These are phyloP conservation scores for Periophthalmus magnuspinnatus DNA, from an alignment of 2,797 vertebrate genomes.

Conservation along the genomic window DNA sequence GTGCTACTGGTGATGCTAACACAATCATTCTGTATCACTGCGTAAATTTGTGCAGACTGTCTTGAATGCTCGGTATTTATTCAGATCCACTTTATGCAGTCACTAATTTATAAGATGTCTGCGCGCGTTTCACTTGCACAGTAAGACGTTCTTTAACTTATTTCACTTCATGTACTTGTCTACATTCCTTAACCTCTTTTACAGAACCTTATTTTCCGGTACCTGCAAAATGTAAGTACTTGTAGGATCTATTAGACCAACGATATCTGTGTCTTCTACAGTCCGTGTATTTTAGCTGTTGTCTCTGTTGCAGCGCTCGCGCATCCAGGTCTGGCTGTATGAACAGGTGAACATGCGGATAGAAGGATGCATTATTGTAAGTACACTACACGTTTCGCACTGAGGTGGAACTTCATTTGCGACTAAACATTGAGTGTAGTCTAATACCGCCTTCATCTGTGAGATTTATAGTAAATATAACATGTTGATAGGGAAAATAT, in stretches of 20 bases:
- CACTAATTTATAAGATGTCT: no score
- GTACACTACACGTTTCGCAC: conserved; percentile 62
- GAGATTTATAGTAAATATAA: no score
- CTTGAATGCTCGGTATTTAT: background rate
- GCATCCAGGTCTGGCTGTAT: conserved; percentile 97
- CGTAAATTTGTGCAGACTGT: background rate
- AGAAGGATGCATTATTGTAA: conserved; percentile 98
- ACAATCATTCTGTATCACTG: background rate
- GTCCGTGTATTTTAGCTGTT: background rate
- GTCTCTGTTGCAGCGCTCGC: conserved; percentile 81
- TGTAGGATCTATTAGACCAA: accelerated
- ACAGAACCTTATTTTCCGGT: conserved; percentile 98
- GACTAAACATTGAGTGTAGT: no score
- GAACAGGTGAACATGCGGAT: conserved; percentile 99
- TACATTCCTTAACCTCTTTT: conserved; percentile 72
- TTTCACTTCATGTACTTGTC: background rate
- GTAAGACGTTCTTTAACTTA: background rate
- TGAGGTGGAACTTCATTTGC: background rate
- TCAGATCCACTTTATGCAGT: no score
- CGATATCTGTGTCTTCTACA: background rate
- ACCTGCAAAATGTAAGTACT: conserved; percentile 94
- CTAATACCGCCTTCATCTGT: no score
- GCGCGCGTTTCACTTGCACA: background rate
- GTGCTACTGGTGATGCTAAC: conserved; percentile 37
- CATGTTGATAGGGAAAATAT: no score